phyloP scores from a whole-genome alignment of 1,140 invertebrate species.

The Stenopsyche tienmushanensis region DNA sequence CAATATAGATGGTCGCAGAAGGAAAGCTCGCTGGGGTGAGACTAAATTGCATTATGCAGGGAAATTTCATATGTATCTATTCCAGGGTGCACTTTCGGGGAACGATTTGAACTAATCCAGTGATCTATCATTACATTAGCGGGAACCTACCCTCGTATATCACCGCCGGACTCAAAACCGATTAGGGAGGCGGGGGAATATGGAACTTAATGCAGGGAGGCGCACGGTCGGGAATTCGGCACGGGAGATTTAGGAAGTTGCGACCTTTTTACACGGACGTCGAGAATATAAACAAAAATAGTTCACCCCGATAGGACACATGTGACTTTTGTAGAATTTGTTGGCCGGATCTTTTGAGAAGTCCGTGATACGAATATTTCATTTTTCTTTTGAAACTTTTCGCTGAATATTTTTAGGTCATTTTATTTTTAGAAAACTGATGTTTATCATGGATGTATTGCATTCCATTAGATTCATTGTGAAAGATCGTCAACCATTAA shows the following conservation, averaged over 20 bases:
- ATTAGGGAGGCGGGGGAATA: constrained; percentile 9
- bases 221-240: constrained; percentile 8
- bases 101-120: constrained; percentile 43
- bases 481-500: too few species aligned
- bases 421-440: neutral
- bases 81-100: constrained; percentile 40
- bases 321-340: constrained; percentile 41
- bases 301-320: constrained; percentile 39
- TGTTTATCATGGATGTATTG: neutral
- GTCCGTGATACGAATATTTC: neutral
- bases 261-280: neutral
- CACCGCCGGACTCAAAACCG: neutral
- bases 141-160: constrained; percentile 31
- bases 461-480: too few species aligned
- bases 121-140: constrained; percentile 43
- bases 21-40: constrained; percentile 30
- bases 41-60: constrained; percentile 42
- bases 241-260: neutral
- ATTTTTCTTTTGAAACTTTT: neutral
- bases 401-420: neutral
- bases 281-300: constrained; percentile 11
- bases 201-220: too few species aligned
- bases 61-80: constrained; percentile 43
- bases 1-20: constrained; percentile 20
- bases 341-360: neutral